Evolutionary conservation across 2,888 invertebrate genomes (phyloP), one percentile per base, ranked within the genome.

Genomic region (Venusia cambrica): DNA sequence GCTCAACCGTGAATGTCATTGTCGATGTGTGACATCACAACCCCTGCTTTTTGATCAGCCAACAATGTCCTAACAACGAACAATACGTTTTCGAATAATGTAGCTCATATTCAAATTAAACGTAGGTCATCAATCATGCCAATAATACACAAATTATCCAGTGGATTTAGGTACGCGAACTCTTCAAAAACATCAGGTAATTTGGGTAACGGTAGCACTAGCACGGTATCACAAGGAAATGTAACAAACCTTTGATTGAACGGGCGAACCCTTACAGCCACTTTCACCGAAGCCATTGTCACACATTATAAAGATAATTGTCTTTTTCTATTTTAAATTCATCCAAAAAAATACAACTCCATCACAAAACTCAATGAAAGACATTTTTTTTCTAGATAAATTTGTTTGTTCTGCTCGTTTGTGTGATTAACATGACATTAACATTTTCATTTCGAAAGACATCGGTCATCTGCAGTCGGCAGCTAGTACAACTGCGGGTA

Each of bases 281-380:
- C 96, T 90, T 95, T 95, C 66, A 97, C 93, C 62, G 96, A 96
- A 71, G 96, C 96, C 96, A 96, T 95, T 81, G 68, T 88, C 73
- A 78, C 80, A 75, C 87, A 87, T 87, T 85, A 87, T 87, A 77
- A 74, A 73, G 59, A 69, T 57, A 76, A 66, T 65, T 33, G 64
- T 57, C 57, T 62, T 57, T 61, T 62, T 60, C 59, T 60, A 57
- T 48, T 58, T 62, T 71, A 72, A 72, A 68, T 54, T 65, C 74
- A 54, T 59, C 63, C 67, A 68, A 68, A 62, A 72, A 72, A 67
- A 69, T 63, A 77, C 69, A 72, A 65, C 50, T 39, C 33, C 43
- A 41, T 44, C 64, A 73, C 70, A 69, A 66, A 69, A 55, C 71
- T 45, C 66, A 60, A 65, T 74, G 69, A n/a, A n/a, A n/a, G n/a